Evolutionary conservation across 2,797 vertebrate species (phyloP).

Genomic region (Percopsis omiscomaycus): DNA sequence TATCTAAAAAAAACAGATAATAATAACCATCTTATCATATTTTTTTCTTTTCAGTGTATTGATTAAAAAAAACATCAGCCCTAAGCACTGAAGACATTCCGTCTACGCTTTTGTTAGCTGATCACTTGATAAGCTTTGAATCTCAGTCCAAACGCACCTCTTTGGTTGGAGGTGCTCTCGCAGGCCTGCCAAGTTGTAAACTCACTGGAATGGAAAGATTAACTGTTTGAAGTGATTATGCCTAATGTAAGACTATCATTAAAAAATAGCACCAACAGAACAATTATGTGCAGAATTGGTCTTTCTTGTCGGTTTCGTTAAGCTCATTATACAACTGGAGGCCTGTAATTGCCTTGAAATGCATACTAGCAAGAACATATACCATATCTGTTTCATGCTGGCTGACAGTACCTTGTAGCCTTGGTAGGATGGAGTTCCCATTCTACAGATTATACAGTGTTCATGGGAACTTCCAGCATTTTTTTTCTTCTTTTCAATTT

Average conservation of each 20-base stretch:
- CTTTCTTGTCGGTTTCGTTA: conserved; percentile 25
- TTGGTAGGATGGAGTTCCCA: conserved; percentile 44
- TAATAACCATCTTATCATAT: not conserved
- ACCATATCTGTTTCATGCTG: conserved; percentile 46
- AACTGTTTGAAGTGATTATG: conserved; percentile 23
- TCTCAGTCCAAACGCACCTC: conserved; percentile 29
- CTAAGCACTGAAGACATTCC: conserved; percentile 30
- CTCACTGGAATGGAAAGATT: conserved; percentile 11
- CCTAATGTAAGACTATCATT: not conserved
- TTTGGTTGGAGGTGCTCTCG: conserved; percentile 20
- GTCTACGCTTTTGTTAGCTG: conserved; percentile 39
- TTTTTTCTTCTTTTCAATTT: conserved; percentile 26
- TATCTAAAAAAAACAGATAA: not conserved
- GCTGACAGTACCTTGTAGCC: conserved; percentile 37
- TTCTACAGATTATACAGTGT: conserved; percentile 52
- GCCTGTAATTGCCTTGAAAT: conserved; percentile 56
- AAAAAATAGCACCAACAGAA: no score
- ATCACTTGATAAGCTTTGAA: conserved; percentile 44
- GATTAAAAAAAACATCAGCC: conserved; percentile 16
- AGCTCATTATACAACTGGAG: conserved; percentile 46
- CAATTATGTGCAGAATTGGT: not conserved
- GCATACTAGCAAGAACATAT: conserved; percentile 26
- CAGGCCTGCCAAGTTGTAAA: conserved; percentile 32
- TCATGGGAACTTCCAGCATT: conserved; percentile 46
- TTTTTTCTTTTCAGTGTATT: not conserved